These are phyloP conservation scores for Oscheius sp. DNA, from an alignment of 2,888 invertebrate genomes.

Conservation along the genomic window DNA sequence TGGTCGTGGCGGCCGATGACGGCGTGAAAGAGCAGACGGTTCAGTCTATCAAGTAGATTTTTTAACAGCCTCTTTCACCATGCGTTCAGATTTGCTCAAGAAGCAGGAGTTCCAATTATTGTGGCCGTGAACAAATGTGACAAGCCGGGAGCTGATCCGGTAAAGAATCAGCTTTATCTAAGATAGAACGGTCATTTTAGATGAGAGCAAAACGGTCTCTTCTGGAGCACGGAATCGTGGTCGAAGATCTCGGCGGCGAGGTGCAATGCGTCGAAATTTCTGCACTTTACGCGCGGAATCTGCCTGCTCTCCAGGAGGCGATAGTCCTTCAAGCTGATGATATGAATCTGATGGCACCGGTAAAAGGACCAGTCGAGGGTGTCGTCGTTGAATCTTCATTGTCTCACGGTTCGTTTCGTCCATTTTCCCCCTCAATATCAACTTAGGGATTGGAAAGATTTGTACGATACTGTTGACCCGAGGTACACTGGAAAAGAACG, in stretches of 20 bases:
- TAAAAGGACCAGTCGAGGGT: slow-evolving; percentile 87
- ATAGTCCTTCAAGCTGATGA: slow-evolving; percentile 79
- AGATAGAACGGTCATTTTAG: slow-evolving; percentile 75
- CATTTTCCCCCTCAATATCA: neutral
- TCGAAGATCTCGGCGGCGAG: slow-evolving; percentile 91
- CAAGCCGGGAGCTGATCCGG: slow-evolving; percentile 88
- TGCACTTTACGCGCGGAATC: slow-evolving; percentile 80
- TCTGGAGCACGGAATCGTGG: slow-evolving; percentile 83
- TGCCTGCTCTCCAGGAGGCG: slow-evolving; percentile 75
- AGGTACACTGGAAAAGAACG: slow-evolving; percentile 85
- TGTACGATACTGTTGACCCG: slow-evolving; percentile 87
- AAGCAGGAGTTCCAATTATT: slow-evolving; percentile 86
- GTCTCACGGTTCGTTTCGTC: slow-evolving; percentile 77
- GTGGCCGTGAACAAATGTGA: slow-evolving; percentile 99
- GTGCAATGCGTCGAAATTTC: slow-evolving; percentile 91
- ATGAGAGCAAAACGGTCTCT: slow-evolving; percentile 83
- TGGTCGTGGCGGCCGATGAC: slow-evolving; percentile 96
- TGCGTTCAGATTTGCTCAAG: slow-evolving; percentile 77
- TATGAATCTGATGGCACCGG: slow-evolving; percentile 87
- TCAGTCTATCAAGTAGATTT: slow-evolving; percentile 82
- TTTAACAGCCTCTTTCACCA: neutral
- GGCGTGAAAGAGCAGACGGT: slow-evolving; percentile 96
- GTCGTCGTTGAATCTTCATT: slow-evolving; percentile 87
- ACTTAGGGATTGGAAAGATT: slow-evolving; percentile 79
- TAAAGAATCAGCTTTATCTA: slow-evolving; percentile 72